Evolutionary conservation across 2,113 vertebrate species (phyloP).

Genomic region (Emberiza fucata): DNA sequence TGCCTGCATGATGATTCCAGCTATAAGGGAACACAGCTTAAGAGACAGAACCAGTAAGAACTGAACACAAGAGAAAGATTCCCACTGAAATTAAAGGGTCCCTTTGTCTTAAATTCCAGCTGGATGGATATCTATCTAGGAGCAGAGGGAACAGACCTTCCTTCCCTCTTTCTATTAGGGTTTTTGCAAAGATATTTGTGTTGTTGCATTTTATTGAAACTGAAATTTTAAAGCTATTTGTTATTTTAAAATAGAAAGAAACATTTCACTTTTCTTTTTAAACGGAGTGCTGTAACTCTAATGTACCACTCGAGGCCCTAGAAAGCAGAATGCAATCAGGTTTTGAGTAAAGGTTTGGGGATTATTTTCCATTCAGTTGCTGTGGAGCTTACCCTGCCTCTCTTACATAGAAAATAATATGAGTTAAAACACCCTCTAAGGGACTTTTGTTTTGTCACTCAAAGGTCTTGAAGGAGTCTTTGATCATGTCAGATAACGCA

Average conservation of each 20-base stretch:
- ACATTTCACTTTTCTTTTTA: background rate
- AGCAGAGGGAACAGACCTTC: background rate
- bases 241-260: background rate
- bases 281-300: accelerated
- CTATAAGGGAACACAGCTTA: background rate
- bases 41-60: background rate
- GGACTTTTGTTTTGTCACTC: background rate
- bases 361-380: background rate
- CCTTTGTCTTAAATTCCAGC: background rate
- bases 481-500: background rate
- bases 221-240: background rate
- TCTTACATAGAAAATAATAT: background rate
- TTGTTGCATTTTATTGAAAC: background rate
- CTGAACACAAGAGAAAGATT: background rate
- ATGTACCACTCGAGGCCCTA: background rate
- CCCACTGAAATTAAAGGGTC: background rate
- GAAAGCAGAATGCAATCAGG: background rate
- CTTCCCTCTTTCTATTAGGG: background rate
- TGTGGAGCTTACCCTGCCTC: background rate
- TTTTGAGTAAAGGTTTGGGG: background rate
- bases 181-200: background rate
- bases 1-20: background rate
- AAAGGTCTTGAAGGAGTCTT: background rate
- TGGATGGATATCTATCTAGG: background rate
- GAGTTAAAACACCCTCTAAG: background rate